Evolutionary conservation across 2,888 invertebrate species (phyloP).

Genomic region (Phyllotreta cruciferae): DNA sequence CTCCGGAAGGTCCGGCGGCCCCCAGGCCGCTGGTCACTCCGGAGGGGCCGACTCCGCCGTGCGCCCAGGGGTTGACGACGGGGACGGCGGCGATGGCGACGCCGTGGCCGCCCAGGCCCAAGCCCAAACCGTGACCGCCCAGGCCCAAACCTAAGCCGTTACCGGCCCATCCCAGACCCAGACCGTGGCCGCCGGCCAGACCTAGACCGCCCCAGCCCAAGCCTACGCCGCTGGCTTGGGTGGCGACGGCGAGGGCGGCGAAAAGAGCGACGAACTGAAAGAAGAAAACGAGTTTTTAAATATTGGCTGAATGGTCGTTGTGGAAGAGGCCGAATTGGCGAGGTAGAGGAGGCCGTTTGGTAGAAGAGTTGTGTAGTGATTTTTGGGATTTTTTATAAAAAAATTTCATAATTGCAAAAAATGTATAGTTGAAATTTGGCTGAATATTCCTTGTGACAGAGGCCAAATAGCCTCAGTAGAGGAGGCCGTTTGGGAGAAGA

Average conservation of each 20-base stretch:
- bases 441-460: too few species aligned
- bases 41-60: constrained; percentile 33
- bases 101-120: constrained; percentile 8
- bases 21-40: constrained; percentile 34
- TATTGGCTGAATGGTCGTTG: too few species aligned
- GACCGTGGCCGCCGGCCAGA: neutral
- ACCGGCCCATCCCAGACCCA: constrained; percentile 7
- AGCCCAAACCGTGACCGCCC: constrained; percentile 15
- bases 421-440: too few species aligned
- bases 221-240: constrained; percentile 13
- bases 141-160: constrained; percentile 6
- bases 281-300: neutral
- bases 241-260: constrained; percentile 11
- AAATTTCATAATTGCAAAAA: too few species aligned
- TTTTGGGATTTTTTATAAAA: too few species aligned
- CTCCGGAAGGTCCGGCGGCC: constrained; percentile 35
- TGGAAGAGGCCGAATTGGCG: too few species aligned
- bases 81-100: constrained; percentile 23
- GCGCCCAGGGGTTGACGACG: constrained; percentile 26
- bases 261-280: constrained; percentile 14
- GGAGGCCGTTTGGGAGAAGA: too few species aligned
- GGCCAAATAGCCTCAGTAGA: too few species aligned
- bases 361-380: too few species aligned
- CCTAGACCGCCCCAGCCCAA: constrained; percentile 5
- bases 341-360: too few species aligned